Base-by-base conservation (phyloP, 1,140 invertebrate genomes). In the Drosophila kurseongensis region DNA sequence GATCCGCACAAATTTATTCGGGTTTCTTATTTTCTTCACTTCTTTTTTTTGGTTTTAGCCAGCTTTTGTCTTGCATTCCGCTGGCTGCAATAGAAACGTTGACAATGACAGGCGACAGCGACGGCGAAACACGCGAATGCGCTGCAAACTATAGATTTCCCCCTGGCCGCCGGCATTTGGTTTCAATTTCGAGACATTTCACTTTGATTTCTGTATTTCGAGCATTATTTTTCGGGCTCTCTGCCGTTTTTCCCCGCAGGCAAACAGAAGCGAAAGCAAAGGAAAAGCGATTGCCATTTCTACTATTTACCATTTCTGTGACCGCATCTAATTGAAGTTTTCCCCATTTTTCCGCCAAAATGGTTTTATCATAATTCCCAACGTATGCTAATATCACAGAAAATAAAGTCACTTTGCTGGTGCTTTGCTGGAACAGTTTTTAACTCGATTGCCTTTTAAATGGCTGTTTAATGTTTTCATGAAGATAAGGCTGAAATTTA, bases 181-280 rank as follows among this genome's bases (percentile, higher is more conserved):
- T 75, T 78, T 83, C 80, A 75, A 78, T 83, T 75, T 71, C 45
- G 60, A 83, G 80, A 79, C 75, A 79, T 71, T 83, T 83, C 57
- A 38, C 73, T 78, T 83, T 83, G 80, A 79, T 83, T 75, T 66
- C 68, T 66, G 16, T 48, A 40, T 62, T 61, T 47, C 23, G 47
- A 42, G 68, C 40, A 41, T 61, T 73, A 54, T 52, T 54, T 52
- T 44, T 35, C 45, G 56, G 59, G 41, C 3, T 35, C 29, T 9
- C 6, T 9, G 13, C 54, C 47, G 8, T 44, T 56, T 54, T 1
- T 18, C 68, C 55, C 38, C 13, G 12, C 9, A n/a, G 12, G 13
- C 14, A n/a, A 48, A n/a, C 36, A 45, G 32, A 27, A 45, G 51
- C 52, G 40, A 36, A 4, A n/a, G 16, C 27, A 38, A 41, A 10